These are phyloP conservation scores for Amblyjoppa fuscipennis DNA, from an alignment of 2,888 invertebrate genomes.

Conservation along the genomic window DNA sequence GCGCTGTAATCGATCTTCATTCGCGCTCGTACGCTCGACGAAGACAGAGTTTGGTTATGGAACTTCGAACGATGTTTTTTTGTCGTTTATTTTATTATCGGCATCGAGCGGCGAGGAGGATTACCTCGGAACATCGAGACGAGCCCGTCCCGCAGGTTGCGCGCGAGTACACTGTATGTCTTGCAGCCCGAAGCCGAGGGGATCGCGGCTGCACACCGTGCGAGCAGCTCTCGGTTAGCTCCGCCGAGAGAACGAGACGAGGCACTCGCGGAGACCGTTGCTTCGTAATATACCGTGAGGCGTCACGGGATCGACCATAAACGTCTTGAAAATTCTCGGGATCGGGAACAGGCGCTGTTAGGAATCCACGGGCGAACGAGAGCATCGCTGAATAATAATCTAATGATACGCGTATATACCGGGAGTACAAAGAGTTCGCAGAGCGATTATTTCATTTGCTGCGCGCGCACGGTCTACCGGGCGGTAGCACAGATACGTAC, in stretches of 20 bases:
- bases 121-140: neutral
- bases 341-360: constrained; percentile 61
- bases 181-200: neutral
- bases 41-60: neutral
- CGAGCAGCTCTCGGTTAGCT: constrained; percentile 3
- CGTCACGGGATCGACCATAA: constrained; percentile 59
- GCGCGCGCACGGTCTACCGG: neutral
- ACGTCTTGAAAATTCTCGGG: constrained; percentile 54
- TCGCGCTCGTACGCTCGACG: neutral
- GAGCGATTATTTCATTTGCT: constrained; percentile 50
- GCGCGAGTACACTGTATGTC: constrained; percentile 34
- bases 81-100: neutral
- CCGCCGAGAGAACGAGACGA: constrained; percentile 15
- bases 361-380: constrained; percentile 58
- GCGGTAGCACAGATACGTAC: neutral
- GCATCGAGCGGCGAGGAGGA: neutral
- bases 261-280: constrained; percentile 51
- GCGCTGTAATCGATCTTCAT: neutral
- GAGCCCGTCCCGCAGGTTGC: constrained; percentile 25
- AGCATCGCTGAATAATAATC: constrained; percentile 68
- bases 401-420: constrained; percentile 55
- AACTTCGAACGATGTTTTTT: neutral
- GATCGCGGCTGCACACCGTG: constrained; percentile 5
- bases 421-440: constrained; percentile 53
- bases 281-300: constrained; percentile 27